Evolutionary conservation across 2,113 vertebrate species (phyloP).

Genomic region (Asarcornis scutulata): DNA sequence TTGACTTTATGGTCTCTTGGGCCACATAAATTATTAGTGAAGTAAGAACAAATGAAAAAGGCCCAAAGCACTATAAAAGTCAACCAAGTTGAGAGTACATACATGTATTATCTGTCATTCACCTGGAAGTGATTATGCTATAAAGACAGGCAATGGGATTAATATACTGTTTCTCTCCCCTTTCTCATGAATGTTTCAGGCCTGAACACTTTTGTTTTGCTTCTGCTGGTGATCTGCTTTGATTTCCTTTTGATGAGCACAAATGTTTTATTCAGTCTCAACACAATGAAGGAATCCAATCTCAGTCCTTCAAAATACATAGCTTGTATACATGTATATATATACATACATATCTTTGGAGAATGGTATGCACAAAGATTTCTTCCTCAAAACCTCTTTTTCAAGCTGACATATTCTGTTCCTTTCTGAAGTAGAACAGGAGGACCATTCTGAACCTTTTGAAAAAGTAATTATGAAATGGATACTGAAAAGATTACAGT

Average conservation of each 20-base stretch:
- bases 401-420: not conserved
- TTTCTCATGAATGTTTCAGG: not conserved
- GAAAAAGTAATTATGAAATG: not conserved
- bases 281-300: not conserved
- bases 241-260: not conserved
- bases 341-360: not conserved
- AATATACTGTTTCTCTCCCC: not conserved
- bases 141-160: not conserved
- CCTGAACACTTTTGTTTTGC: not conserved
- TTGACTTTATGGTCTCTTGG: not conserved
- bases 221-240: not conserved
- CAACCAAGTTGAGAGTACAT: not conserved
- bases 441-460: accelerated
- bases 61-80: not conserved
- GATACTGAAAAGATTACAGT: not conserved
- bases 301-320: not conserved
- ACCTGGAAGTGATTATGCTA: not conserved
- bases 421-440: not conserved
- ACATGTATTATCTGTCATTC: not conserved
- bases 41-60: not conserved
- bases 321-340: not conserved
- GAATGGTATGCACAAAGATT: not conserved
- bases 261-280: not conserved
- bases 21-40: not conserved
- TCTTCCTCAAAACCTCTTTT: not conserved